Percentiles rank a stretch among this genome's conserved stretches.
Evolutionary conservation across 2,888 invertebrate species (phyloP).

Genomic region (Orchesella flavescens): DNA sequence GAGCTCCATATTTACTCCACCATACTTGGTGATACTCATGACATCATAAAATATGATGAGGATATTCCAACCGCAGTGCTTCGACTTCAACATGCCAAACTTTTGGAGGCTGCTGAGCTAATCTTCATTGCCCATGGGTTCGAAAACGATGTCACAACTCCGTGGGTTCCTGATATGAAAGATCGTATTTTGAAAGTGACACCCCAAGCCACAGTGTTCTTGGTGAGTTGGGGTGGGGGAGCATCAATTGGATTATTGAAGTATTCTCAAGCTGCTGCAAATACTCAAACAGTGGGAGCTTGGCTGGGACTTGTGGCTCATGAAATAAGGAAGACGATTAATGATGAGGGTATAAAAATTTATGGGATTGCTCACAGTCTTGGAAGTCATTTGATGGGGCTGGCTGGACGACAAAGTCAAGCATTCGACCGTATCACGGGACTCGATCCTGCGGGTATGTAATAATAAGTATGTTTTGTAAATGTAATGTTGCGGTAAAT

Average conservation of each 20-base stretch:
- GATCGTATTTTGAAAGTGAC: slow-evolving; percentile 55
- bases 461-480: background rate
- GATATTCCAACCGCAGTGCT: slow-evolving; percentile 33
- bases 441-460: slow-evolving; percentile 65
- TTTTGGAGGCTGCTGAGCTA: slow-evolving; percentile 12
- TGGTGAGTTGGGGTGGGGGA: slow-evolving; percentile 67
- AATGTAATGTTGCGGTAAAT: background rate
- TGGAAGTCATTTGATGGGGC: slow-evolving; percentile 65
- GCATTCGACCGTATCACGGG: slow-evolving; percentile 64
- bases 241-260: slow-evolving; percentile 54
- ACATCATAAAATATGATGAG: slow-evolving; percentile 29
- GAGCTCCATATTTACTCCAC: slow-evolving; percentile 41
- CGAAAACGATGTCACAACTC: slow-evolving; percentile 49
- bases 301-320: slow-evolving; percentile 56
- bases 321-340: slow-evolving; percentile 24
- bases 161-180: slow-evolving; percentile 65
- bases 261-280: slow-evolving; percentile 66
- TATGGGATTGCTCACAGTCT: slow-evolving; percentile 66
- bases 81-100: slow-evolving; percentile 18
- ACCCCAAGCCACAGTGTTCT: slow-evolving; percentile 50
- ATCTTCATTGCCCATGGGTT: slow-evolving; percentile 67
- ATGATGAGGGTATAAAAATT: slow-evolving; percentile 13
- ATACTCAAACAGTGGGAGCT: slow-evolving; percentile 62
- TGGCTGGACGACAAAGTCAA: slow-evolving; percentile 56
- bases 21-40: slow-evolving; percentile 6